These are phyloP conservation scores for Cliona cf. orientalis DNA, from an alignment of 37 sponge, comb jelly and placozoan species.

Conservation along the genomic window DNA sequence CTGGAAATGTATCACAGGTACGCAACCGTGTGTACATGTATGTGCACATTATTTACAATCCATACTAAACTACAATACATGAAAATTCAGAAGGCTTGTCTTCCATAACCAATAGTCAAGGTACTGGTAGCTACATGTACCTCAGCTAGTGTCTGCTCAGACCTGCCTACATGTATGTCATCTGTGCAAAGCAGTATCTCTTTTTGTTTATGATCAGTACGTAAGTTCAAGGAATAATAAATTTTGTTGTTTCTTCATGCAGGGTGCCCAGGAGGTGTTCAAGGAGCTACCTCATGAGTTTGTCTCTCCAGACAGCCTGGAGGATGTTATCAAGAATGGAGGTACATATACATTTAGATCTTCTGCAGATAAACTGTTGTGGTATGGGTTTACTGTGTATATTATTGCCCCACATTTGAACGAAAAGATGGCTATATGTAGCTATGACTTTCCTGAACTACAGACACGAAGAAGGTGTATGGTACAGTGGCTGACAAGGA, in stretches of 20 bases:
- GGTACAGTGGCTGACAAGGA: slow-evolving; percentile 70
- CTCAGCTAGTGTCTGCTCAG: no score
- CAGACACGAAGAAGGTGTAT: slow-evolving; percentile 75
- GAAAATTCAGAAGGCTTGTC: no score
- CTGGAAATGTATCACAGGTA: slow-evolving; percentile 95
- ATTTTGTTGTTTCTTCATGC: background rate
- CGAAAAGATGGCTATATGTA: no score
- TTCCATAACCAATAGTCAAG: no score
- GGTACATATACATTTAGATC: slow-evolving; percentile 31
- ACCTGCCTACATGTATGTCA: background rate
- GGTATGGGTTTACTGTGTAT: no score
- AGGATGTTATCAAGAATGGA: slow-evolving; percentile 81
- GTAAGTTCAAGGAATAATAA: background rate
- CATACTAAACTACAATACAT: no score
- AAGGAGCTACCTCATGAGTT: slow-evolving; percentile 92
- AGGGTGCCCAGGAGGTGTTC: slow-evolving; percentile 95
- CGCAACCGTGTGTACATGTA: no score
- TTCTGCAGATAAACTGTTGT: background rate
- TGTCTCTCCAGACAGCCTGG: slow-evolving; percentile 79
- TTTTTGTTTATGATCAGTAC: background rate
- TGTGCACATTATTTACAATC: no score
- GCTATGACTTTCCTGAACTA: background rate
- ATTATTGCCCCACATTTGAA: no score
- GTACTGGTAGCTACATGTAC: no score
- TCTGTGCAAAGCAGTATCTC: no score